Evolutionary conservation across 2,797 vertebrate genomes (phyloP).

Genomic region (Hydrophis major): DNA sequence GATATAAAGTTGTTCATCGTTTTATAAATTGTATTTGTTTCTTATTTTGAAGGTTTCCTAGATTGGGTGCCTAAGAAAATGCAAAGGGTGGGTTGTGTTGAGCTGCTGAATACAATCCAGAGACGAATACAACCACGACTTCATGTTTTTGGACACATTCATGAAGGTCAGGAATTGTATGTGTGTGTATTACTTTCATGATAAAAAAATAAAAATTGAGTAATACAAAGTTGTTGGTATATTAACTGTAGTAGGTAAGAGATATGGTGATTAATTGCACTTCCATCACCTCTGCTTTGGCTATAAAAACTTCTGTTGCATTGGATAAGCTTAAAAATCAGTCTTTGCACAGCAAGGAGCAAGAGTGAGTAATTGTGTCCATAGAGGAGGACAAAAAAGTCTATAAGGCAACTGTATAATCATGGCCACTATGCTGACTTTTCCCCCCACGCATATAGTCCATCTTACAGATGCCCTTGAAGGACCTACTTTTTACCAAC

Average conservation of each 20-base stretch:
- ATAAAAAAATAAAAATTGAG: background rate
- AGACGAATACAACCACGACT: constrained; percentile 90
- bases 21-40: constrained; percentile 26
- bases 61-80: constrained; percentile 98
- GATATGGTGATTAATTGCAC: background rate
- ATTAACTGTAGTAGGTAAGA: background rate
- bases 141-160: constrained; percentile 95
- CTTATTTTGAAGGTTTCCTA: constrained; percentile 81
- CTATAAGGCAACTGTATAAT: background rate
- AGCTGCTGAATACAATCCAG: constrained; percentile 94
- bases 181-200: background rate
- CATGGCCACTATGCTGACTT: background rate
- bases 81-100: constrained; percentile 95
- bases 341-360: background rate
- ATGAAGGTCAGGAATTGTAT: constrained; percentile 82
- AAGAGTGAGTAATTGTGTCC: background rate
- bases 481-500: background rate
- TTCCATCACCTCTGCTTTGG: background rate
- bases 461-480: background rate
- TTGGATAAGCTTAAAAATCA: background rate
- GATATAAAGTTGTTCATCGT: constrained; percentile 4
- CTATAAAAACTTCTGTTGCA: background rate
- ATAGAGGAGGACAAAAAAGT: background rate
- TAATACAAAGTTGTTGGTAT: background rate
- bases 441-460: background rate